Conservation (phyloP, 2,113 vertebrate genomes). For the Oceanodroma tethys region DNA sequence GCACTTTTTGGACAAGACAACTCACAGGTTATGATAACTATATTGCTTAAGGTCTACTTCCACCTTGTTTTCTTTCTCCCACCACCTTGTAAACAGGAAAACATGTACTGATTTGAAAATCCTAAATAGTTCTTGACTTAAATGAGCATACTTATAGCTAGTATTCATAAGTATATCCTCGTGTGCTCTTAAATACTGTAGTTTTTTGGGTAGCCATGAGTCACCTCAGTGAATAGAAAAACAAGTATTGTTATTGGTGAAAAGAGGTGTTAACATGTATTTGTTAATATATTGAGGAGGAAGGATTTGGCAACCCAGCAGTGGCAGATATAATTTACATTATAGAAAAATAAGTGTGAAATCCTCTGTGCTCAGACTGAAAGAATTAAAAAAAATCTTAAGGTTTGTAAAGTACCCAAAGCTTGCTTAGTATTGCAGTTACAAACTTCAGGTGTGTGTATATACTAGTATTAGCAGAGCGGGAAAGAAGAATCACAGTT, state of each 20-base stretch:
- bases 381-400: neutral
- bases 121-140: neutral
- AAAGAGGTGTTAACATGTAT: neutral
- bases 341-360: neutral
- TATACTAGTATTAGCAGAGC: neutral
- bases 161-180: neutral
- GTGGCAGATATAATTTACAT: neutral
- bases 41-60: conserved; percentile 4
- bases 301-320: neutral
- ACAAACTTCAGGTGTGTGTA: neutral
- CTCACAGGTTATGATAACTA: conserved; percentile 80
- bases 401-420: neutral
- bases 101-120: neutral
- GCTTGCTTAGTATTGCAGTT: neutral
- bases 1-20: conserved; percentile 81
- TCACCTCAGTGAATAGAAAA: neutral
- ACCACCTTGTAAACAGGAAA: neutral
- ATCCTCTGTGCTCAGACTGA: neutral
- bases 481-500: neutral
- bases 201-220: neutral
- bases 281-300: neutral
- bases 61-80: neutral
- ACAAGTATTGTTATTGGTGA: neutral
- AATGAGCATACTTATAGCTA: neutral
- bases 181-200: neutral